phyloP scores from a whole-genome alignment of 1,140 invertebrate genomes.

The Goniozus legneri region DNA sequence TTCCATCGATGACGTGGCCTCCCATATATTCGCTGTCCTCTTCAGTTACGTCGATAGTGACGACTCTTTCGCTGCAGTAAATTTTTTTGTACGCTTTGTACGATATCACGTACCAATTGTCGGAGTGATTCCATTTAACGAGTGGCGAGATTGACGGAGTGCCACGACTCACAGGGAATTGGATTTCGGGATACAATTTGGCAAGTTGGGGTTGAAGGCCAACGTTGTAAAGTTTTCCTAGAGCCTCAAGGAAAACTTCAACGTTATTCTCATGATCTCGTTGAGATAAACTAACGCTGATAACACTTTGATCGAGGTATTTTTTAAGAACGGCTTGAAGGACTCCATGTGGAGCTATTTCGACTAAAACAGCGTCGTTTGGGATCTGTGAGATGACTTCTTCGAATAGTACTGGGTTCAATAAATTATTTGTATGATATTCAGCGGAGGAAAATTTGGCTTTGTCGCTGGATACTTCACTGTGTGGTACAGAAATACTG shows the following conservation, averaged over 20 bases:
- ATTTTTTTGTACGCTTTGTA: too few species aligned
- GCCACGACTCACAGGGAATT: slow-evolving; percentile 64
- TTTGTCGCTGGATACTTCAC: slow-evolving; percentile 64
- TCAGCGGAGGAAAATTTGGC: slow-evolving; percentile 73
- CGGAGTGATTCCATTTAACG: slow-evolving; percentile 83
- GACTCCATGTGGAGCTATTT: slow-evolving; percentile 76
- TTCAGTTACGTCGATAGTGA: slow-evolving; percentile 62
- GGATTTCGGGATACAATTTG: slow-evolving; percentile 58
- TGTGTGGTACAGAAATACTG: slow-evolving; percentile 74
- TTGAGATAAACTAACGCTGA: slow-evolving; percentile 75
- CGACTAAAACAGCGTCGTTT: slow-evolving; percentile 70
- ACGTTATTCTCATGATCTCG: slow-evolving; percentile 67
- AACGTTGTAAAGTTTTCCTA: slow-evolving; percentile 64
- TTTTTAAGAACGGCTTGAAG: slow-evolving; percentile 62
- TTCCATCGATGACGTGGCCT: slow-evolving; percentile 82
- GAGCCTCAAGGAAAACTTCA: slow-evolving; percentile 64
- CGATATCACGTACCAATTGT: slow-evolving; percentile 64
- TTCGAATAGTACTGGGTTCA: slow-evolving; percentile 77
- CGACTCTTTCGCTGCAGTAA: slow-evolving; percentile 60
- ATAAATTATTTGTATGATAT: slow-evolving; percentile 86
- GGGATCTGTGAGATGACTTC: slow-evolving; percentile 74
- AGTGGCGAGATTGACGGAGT: slow-evolving; percentile 68
- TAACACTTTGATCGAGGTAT: slow-evolving; percentile 53
- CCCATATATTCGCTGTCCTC: slow-evolving; percentile 71
- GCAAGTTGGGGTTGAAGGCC: slow-evolving; percentile 59